Evolutionary conservation across 2,797 vertebrate genomes (phyloP).

Genomic region (Cercopithecus petaurista): DNA sequence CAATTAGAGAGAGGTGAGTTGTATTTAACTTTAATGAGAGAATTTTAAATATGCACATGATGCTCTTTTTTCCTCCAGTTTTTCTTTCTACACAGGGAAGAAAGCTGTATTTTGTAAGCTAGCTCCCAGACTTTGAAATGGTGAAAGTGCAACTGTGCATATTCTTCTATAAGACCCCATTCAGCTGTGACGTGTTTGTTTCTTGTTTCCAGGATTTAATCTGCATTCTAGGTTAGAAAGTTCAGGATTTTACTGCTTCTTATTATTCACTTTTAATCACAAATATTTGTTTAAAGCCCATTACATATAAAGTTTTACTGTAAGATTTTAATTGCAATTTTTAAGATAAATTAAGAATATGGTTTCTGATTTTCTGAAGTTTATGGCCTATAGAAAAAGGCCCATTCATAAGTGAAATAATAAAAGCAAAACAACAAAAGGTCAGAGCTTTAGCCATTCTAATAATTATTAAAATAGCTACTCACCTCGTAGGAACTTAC

Average conservation of each 20-base stretch:
- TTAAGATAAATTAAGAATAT: neutral
- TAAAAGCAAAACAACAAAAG: neutral
- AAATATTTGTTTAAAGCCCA: neutral
- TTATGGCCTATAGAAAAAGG: neutral
- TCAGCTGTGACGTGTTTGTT: neutral
- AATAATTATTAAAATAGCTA: neutral
- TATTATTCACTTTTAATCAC: neutral
- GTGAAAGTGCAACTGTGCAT: neutral
- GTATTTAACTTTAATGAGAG: constrained; percentile 15
- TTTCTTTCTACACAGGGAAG: constrained; percentile 31
- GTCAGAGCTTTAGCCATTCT: neutral
- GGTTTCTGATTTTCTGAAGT: neutral
- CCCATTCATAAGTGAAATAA: neutral
- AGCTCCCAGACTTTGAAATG: neutral
- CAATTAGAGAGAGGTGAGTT: neutral
- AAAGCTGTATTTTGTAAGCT: constrained; percentile 18
- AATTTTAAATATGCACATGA: neutral
- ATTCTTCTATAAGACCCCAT: neutral
- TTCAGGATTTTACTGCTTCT: neutral
- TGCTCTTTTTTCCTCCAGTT: neutral
- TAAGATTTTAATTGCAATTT: neutral
- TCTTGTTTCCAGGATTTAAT: neutral
- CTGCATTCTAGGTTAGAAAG: neutral
- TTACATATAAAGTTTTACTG: neutral
- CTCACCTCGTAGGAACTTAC: neutral